These are phyloP conservation scores for Pogonomyrmex californicus DNA, from an alignment of 1,140 invertebrate species.

Conservation along the genomic window DNA sequence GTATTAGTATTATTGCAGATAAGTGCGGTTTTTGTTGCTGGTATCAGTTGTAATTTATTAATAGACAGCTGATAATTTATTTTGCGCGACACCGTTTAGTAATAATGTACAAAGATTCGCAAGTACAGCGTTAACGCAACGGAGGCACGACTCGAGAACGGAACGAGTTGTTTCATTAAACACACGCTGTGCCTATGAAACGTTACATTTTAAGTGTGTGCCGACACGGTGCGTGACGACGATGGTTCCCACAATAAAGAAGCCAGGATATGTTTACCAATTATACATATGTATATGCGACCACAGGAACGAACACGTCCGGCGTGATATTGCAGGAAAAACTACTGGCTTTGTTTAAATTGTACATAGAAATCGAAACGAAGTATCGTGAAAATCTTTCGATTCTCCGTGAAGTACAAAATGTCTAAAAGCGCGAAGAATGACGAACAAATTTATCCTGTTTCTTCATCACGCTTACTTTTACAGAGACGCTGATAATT, in stretches of 20 bases:
- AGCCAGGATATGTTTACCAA: slow-evolving; percentile 72
- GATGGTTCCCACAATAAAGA: slow-evolving; percentile 78
- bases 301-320: slow-evolving; percentile 61
- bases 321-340: slow-evolving; percentile 55
- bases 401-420: slow-evolving; percentile 8
- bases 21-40: neutral
- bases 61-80: slow-evolving; percentile 10
- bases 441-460: neutral
- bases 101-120: neutral
- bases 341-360: slow-evolving; percentile 54
- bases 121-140: slow-evolving; percentile 23
- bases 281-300: slow-evolving; percentile 72
- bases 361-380: slow-evolving; percentile 34
- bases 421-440: neutral
- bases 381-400: slow-evolving; percentile 2
- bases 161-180: slow-evolving; percentile 61
- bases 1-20: neutral
- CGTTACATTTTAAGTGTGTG: slow-evolving; percentile 74
- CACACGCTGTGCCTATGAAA: slow-evolving; percentile 62
- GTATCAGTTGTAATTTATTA: too few relatives aligned
- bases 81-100: neutral
- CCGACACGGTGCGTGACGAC: slow-evolving; percentile 78
- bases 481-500: neutral
- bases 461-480: neutral
- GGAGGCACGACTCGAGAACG: slow-evolving; percentile 24